Evolutionary conservation across 2,797 vertebrate genomes (phyloP), one percentile per base, ranked within the genome.

Genomic region (Urosaurus nigricauda): DNA sequence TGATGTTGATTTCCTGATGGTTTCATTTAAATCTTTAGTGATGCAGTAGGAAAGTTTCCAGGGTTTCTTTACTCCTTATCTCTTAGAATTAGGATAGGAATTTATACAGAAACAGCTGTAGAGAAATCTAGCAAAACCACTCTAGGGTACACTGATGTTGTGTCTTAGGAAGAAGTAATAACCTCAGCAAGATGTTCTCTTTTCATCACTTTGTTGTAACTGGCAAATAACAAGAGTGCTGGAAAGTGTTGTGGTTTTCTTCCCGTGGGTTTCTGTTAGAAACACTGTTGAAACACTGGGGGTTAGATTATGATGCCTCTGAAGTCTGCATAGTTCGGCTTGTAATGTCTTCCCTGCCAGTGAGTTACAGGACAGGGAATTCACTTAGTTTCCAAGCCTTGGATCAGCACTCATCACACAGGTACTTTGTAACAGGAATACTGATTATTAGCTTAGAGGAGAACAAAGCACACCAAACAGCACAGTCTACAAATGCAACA

Each of bases 51-150:
- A 32, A 58, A 12, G 21, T 51, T 83, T 82, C 13, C 12, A 70
- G 53, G 65, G 6, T 58, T 83, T 53, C 17, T 4, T 14, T 88
- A 2, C 83, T 56, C 32, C 60, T 84, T 86, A 60, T 29, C 56
- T 84, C 82, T 63, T 92, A 8, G 29, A 84, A 60, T 58, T 16
- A 74, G 37, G 47, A 83, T 32, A 83, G 79, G 4, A n/a, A 84
- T 73, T 58, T 60, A 32, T 43, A 0, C 81, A 71, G 60, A 43
- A 83, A 4, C 40, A 29, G 21, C 71, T 77, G 56, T 73, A 83
- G 58, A 75, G 40, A 65, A 51, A 16, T 88, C 19, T n/a, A 63
- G 40, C 51, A 53, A 21, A 35, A 65, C 58, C 19, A 77, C 4
- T 40, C 51, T 73, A 29, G 9, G 9, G 65, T 77, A 65, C 12